Evolutionary conservation across 2,888 invertebrate genomes (phyloP).

Genomic region (Nebria brevicollis): DNA sequence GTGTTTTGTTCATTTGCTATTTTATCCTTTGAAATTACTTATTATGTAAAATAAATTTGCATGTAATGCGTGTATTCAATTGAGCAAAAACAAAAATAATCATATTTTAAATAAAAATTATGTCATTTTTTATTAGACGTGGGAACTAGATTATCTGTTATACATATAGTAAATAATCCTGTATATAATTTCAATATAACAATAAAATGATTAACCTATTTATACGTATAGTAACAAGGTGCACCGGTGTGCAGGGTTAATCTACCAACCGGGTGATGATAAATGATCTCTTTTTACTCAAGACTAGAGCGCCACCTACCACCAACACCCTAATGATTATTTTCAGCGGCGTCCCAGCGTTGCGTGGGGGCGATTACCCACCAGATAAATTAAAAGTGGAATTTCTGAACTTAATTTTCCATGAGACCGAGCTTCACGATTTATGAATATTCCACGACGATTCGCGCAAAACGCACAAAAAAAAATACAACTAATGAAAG

Average conservation of each 20-base stretch:
- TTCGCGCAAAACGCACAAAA: slow-evolving; percentile 8
- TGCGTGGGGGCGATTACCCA: background rate
- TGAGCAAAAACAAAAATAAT: too few relatives aligned
- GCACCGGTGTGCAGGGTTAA: background rate
- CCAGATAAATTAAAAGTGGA: slow-evolving; percentile 17
- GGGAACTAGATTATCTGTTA: too few relatives aligned
- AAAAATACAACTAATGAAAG: slow-evolving; percentile 25
- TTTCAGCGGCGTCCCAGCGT: background rate
- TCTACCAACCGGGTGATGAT: background rate
- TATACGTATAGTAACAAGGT: background rate
- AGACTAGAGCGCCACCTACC: background rate
- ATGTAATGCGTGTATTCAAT: too few relatives aligned
- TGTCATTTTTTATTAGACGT: too few relatives aligned
- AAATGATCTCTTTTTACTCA: background rate
- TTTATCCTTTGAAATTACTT: too few relatives aligned
- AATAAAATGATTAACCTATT: too few relatives aligned
- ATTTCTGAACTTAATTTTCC: slow-evolving; percentile 17
- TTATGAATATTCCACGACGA: background rate
- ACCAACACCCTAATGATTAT: slow-evolving; percentile 5
- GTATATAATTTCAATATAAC: too few relatives aligned
- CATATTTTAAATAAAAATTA: too few relatives aligned
- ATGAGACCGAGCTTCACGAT: slow-evolving; percentile 22
- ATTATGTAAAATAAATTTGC: too few relatives aligned
- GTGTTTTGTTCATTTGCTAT: too few relatives aligned
- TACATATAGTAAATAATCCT: too few relatives aligned